phyloP scores from a whole-genome alignment of 2,113 vertebrate genomes.

The Balaeniceps rex region DNA sequence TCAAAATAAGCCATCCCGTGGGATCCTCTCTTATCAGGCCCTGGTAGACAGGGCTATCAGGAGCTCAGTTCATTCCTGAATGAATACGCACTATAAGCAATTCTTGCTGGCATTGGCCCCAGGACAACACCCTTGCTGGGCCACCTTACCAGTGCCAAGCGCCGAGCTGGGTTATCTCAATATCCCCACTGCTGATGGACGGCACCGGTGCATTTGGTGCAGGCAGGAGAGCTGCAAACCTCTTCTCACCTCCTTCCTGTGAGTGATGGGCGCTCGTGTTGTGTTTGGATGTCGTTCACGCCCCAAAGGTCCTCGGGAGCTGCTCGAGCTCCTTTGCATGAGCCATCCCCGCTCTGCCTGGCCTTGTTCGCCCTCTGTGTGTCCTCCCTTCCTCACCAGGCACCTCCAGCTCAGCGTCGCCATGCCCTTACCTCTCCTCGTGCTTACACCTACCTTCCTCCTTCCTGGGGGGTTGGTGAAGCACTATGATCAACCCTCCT shows the following conservation, averaged over 20 bases:
- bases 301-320: background rate
- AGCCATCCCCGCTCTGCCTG: background rate
- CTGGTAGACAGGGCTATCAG: slow-evolving; percentile 40
- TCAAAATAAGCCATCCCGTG: background rate
- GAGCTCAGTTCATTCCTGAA: slow-evolving; percentile 38
- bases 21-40: slow-evolving; percentile 16
- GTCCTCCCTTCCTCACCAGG: background rate
- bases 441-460: slow-evolving; percentile 26
- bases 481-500: slow-evolving; percentile 15
- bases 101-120: background rate
- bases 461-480: background rate
- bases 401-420: slow-evolving; percentile 13
- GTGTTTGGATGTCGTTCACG: background rate
- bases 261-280: background rate
- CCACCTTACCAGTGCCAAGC: background rate
- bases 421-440: slow-evolving; percentile 51
- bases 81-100: background rate
- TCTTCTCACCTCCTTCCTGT: background rate
- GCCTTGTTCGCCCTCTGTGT: background rate
- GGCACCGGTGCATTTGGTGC: rapidly evolving
- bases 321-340: background rate
- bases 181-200: rapidly evolving
- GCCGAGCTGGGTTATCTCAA: background rate
- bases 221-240: background rate
- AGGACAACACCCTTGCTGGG: background rate